phyloP scores from a whole-genome alignment of 2,888 invertebrate species.

The Vesta saturnalis region DNA sequence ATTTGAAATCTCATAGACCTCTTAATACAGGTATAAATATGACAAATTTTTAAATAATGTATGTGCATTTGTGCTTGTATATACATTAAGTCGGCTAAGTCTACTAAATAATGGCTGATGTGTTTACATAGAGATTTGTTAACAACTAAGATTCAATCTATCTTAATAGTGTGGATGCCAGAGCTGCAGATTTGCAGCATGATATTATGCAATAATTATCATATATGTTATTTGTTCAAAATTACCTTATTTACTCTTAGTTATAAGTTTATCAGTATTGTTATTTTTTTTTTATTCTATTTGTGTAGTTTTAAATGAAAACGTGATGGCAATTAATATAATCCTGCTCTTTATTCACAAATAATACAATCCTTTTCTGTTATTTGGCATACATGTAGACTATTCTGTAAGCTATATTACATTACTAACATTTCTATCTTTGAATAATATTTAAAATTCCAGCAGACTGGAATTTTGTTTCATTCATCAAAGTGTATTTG shows the following conservation, averaged over 20 bases:
- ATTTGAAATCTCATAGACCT: slow-evolving; percentile 60
- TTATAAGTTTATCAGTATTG: slow-evolving; percentile 7
- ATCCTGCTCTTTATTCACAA: neutral
- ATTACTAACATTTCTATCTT: neutral
- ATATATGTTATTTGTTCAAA: slow-evolving; percentile 9
- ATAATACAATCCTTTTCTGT: too few species aligned
- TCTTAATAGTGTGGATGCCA: slow-evolving; percentile 3
- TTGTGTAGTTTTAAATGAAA: neutral
- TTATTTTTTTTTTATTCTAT: slow-evolving; percentile 10
- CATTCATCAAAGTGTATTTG: neutral
- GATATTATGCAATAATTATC: slow-evolving; percentile 7
- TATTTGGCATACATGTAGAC: neutral
- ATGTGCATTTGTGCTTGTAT: slow-evolving; percentile 62
- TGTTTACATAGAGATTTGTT: slow-evolving; percentile 1
- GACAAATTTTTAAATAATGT: slow-evolving; percentile 52
- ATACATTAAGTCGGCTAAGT: slow-evolving; percentile 44
- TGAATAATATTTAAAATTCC: too few species aligned
- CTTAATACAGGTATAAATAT: slow-evolving; percentile 55
- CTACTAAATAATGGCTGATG: slow-evolving; percentile 1
- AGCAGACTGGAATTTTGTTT: too few species aligned
- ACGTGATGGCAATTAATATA: neutral
- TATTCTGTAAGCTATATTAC: neutral
- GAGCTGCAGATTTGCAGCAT: neutral
- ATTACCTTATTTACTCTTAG: slow-evolving; percentile 9
- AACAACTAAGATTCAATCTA: slow-evolving; percentile 7